These are phyloP conservation scores for Alcis repandata DNA, from an alignment of 2,888 invertebrate species.

Conservation along the genomic window DNA sequence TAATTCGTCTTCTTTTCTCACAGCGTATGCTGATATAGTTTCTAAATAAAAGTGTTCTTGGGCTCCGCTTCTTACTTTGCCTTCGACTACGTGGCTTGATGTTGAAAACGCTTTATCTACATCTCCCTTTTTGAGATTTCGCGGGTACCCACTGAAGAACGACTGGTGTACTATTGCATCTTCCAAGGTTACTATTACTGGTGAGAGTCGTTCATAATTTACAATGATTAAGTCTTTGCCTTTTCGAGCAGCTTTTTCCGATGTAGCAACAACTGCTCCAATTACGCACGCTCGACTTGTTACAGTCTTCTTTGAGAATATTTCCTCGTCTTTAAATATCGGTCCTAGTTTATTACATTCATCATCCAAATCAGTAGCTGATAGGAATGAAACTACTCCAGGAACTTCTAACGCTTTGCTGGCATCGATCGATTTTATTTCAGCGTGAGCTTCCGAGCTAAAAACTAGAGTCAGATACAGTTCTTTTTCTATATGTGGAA, in stretches of 20 bases:
- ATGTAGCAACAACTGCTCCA: constrained; percentile 92
- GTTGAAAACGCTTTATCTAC: constrained; percentile 88
- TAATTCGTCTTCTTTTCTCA: constrained; percentile 93
- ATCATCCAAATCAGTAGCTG: constrained; percentile 90
- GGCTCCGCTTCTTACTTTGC: constrained; percentile 90
- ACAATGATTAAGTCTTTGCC: constrained; percentile 93
- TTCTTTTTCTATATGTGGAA: constrained; percentile 91
- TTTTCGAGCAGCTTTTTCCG: constrained; percentile 91
- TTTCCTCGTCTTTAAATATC: constrained; percentile 92
- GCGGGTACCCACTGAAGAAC: constrained; percentile 87
- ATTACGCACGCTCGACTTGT: constrained; percentile 92
- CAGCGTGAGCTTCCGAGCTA: constrained; percentile 93
- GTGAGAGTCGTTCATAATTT: constrained; percentile 91
- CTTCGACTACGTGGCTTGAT: constrained; percentile 89
- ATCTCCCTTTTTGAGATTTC: constrained; percentile 88
- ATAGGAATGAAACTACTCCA: constrained; percentile 93
- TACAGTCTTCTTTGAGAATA: constrained; percentile 92
- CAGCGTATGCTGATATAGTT: constrained; percentile 89
- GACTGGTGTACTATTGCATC: constrained; percentile 92
- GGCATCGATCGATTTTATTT: constrained; percentile 91
- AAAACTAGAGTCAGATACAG: constrained; percentile 92
- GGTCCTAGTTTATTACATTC: constrained; percentile 89
- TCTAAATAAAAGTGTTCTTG: constrained; percentile 98
- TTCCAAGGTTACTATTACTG: constrained; percentile 94
- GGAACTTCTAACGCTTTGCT: constrained; percentile 89